phyloP scores from a whole-genome alignment of 2,888 invertebrate genomes.

The Apodemia mormo region DNA sequence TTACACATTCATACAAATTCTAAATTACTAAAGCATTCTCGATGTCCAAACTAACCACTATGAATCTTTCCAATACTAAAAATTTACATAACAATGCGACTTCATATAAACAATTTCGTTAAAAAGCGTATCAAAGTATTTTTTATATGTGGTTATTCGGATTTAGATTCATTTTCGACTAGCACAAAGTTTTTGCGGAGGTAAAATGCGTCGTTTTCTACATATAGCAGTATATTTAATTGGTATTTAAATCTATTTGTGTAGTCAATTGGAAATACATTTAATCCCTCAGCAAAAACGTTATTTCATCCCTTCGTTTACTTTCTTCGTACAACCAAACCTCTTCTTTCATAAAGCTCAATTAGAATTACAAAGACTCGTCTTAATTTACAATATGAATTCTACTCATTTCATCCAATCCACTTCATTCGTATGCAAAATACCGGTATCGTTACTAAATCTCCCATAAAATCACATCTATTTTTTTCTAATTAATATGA shows the following conservation, averaged over 20 bases:
- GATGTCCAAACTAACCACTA: conserved; percentile 60
- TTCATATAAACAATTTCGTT: conserved; percentile 46
- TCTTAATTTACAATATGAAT: conserved; percentile 22
- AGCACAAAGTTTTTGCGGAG: conserved; percentile 44
- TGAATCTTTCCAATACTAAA: conserved; percentile 44
- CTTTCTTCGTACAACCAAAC: background rate
- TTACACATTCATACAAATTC: conserved; percentile 74
- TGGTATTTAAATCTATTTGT: background rate
- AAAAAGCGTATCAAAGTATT: conserved; percentile 47
- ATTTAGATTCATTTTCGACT: conserved; percentile 73
- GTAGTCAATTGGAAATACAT: conserved; percentile 8
- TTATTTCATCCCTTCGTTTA: background rate
- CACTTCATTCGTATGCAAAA: conserved; percentile 57
- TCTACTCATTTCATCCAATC: conserved; percentile 30
- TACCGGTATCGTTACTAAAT: conserved; percentile 63
- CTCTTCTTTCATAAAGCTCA: conserved; percentile 20
- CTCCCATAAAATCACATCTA: conserved; percentile 58
- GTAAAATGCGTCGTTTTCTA: conserved; percentile 19
- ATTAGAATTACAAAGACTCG: conserved; percentile 22
- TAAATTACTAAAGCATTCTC: conserved; percentile 70
- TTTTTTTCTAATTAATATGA: conserved; percentile 33
- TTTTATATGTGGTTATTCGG: conserved; percentile 44
- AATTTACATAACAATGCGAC: conserved; percentile 48
- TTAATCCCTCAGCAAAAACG: conserved; percentile 13
- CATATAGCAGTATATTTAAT: background rate